These are phyloP conservation scores for Halisarca cf. caerulea DNA, from an alignment of 37 sponge, comb jelly and placozoan species.

Conservation along the genomic window DNA sequence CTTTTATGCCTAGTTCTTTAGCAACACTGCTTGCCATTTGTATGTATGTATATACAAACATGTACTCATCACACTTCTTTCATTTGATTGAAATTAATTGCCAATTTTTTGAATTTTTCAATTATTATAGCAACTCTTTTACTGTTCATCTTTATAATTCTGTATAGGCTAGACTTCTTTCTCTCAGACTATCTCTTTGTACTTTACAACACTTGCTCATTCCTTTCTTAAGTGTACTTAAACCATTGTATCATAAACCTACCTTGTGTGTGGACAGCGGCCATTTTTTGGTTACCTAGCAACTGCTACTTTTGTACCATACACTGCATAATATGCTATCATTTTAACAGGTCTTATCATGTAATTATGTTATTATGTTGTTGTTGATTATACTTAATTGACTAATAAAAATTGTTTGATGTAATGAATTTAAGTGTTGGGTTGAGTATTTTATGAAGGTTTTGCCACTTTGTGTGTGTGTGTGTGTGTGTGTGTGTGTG, in stretches of 20 bases:
- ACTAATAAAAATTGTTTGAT: too few relatives aligned
- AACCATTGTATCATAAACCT: not conserved
- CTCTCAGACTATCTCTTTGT: not conserved
- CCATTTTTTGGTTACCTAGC: too few relatives aligned
- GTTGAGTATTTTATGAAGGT: too few relatives aligned
- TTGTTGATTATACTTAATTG: too few relatives aligned
- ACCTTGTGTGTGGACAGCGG: not conserved
- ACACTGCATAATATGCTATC: too few relatives aligned
- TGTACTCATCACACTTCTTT: not conserved
- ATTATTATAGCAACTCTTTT: not conserved
- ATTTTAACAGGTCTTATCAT: too few relatives aligned
- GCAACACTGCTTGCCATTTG: not conserved
- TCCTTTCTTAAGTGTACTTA: not conserved
- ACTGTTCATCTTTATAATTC: not conserved
- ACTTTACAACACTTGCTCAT: not conserved
- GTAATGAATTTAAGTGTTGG: too few relatives aligned
- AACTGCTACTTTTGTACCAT: too few relatives aligned
- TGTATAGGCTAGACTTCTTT: not conserved
- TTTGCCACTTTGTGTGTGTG: too few relatives aligned
- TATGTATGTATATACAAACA: not conserved
- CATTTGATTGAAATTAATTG: slow-evolving; percentile 12
- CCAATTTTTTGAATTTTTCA: too few relatives aligned
- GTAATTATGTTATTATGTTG: too few relatives aligned
- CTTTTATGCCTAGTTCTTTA: not conserved
- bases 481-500: too few relatives aligned